Conservation (phyloP, 2,113 vertebrate genomes). For the Natator depressus region DNA sequence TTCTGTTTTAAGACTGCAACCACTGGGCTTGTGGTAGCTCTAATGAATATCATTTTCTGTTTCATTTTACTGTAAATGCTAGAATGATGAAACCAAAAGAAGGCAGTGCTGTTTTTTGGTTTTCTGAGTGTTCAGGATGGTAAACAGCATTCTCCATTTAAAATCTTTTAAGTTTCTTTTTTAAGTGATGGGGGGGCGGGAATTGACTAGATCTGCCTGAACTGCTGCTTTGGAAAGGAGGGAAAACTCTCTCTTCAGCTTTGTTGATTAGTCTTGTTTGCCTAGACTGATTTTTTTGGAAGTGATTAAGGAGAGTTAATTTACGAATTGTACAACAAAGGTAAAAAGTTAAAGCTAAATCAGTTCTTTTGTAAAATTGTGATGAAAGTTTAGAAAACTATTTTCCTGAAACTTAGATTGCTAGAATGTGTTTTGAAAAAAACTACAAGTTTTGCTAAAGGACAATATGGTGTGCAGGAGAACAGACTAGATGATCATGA, state of each 20-base stretch:
- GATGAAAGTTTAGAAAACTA: constrained; percentile 9
- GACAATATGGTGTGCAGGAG: not conserved
- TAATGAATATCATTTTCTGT: constrained; percentile 63
- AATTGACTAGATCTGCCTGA: not conserved
- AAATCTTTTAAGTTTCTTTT: not conserved
- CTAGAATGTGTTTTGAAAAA: not conserved
- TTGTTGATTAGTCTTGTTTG: constrained; percentile 38
- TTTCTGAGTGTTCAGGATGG: not conserved
- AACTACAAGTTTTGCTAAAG: not conserved
- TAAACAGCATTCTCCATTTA: not conserved
- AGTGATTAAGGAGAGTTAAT: constrained; percentile 39
- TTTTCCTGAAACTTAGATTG: not conserved
- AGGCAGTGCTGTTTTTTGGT: not conserved
- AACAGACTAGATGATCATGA: not conserved
- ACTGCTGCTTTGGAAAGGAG: not conserved
- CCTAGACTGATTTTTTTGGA: not conserved
- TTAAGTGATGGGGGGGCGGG: not conserved
- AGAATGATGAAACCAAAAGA: constrained; percentile 46
- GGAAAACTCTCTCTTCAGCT: constrained; percentile 5
- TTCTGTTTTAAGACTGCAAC: constrained; percentile 73
- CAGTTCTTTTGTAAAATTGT: not conserved
- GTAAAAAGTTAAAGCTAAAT: constrained; percentile 64
- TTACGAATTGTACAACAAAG: constrained; percentile 58
- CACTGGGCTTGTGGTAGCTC: constrained; percentile 64
- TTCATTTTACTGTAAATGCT: constrained; percentile 30